These are phyloP conservation scores for Phalanger gymnotis DNA, from an alignment of 2,797 vertebrate genomes.

Conservation along the genomic window DNA sequence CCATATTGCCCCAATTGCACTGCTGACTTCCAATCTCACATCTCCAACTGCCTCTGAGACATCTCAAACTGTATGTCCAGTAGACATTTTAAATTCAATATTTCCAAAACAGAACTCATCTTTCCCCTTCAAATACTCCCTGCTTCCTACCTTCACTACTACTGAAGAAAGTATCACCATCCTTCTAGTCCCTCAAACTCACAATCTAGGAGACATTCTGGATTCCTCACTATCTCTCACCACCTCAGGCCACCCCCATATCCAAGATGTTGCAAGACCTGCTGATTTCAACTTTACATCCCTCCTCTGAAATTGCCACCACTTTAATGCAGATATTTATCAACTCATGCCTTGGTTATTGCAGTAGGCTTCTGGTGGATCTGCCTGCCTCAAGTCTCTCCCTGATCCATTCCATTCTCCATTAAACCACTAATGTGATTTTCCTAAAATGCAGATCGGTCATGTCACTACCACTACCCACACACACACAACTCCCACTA, in stretches of 20 bases:
- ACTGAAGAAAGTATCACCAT: not conserved
- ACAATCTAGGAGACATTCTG: not conserved
- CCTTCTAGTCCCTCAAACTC: not conserved
- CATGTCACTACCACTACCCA: not conserved
- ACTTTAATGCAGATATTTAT: not conserved
- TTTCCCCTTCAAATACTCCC: not conserved
- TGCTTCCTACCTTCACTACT: not conserved
- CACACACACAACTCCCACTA: not conserved
- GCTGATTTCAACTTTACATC: not conserved
- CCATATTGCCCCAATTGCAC: not conserved
- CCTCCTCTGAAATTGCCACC: not conserved
- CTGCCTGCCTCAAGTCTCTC: not conserved
- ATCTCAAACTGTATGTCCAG: not conserved
- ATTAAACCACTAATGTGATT: too few species aligned
- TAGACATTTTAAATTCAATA: not conserved
- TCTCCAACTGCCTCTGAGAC: too few species aligned
- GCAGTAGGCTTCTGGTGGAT: not conserved
- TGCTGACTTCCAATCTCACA: not conserved
- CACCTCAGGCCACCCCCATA: not conserved
- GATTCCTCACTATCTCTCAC: not conserved
- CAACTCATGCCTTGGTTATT: not conserved
- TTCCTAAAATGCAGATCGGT: not conserved
- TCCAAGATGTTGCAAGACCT: not conserved
- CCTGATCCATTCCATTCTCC: too few species aligned
- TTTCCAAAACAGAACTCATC: not conserved